Evolutionary conservation across 2,888 invertebrate genomes (phyloP), one percentile per base, ranked within the genome.

Genomic region (Lottia scabra): DNA sequence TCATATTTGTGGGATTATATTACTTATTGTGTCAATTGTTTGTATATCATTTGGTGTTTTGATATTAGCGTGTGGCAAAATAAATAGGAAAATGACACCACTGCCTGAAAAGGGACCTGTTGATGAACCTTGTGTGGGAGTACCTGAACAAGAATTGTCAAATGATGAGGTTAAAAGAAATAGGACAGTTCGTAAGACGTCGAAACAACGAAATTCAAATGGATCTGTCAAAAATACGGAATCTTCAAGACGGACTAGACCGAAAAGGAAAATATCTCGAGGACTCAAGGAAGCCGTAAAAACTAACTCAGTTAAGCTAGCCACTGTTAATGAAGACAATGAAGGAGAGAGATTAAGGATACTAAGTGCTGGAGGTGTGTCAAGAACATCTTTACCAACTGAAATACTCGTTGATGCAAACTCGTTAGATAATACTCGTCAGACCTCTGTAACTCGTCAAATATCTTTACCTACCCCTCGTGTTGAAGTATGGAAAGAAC

Each of bases 281-380:
- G 38, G 56, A 68, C 30, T n/a, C 16, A 56, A 13, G 30, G 30
- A 19, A 27, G 62, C 30, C 62, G 38, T 27, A n/a, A 56, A 38
- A 62, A 68, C 30, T 30, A 48, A n/a, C 30, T 30, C 27, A 13
- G 56, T 27, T 43, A 70, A 44, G 16, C 70, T 70, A n/a, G 56
- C 70, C 16, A 45, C 70, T 15, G 45, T 70, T 38, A 70, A 64
- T 12, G 70, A 70, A 38, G 70, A 70, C 46, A 48, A 70, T 46
- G 68, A 62, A 15, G 64, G 70, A 13, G 64, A 45, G 13, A 44
- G 65, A n/a, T 43, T 63, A 13, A n/a, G 56, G 23, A 56, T 56
- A 19, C 23, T 56, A 19, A 56, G 56, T 56, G 56, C 56, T 19
- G 56, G 19, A 23, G 56, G 8, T 16, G 56, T 23, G 23, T 56